Conservation (phyloP, 2,113 vertebrate genomes). For the Amblyornis subalaris region DNA sequence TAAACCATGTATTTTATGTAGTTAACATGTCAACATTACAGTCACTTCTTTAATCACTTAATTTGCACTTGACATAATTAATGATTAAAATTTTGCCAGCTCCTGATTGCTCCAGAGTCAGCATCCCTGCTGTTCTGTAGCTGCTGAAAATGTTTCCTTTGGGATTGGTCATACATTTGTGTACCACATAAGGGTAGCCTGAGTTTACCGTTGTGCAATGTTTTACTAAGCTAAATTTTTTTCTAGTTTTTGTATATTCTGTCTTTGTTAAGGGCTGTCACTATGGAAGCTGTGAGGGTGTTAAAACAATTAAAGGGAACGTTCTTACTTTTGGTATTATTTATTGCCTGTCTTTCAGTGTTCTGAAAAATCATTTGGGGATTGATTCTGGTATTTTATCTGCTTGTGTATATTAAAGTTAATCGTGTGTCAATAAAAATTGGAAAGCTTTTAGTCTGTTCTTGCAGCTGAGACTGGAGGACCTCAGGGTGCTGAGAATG, state of each 20-base stretch:
- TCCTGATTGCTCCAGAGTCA: not conserved
- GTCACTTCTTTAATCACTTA: not conserved
- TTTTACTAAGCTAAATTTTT: not conserved
- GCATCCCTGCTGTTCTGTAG: not conserved
- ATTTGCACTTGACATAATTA: not conserved
- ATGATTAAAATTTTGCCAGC: not conserved
- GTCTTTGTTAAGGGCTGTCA: not conserved
- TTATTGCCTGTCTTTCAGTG: not conserved
- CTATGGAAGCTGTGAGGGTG: not conserved
- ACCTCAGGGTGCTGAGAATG: rapidly evolving
- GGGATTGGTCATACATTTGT: not conserved
- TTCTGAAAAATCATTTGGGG: not conserved
- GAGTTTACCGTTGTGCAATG: not conserved
- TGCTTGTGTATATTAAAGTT: not conserved
- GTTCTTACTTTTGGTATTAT: not conserved
- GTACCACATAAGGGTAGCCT: not conserved
- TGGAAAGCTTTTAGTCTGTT: not conserved
- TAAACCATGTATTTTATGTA: not conserved
- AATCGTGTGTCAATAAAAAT: not conserved
- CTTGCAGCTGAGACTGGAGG: not conserved
- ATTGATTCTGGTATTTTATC: not conserved
- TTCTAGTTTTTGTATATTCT: not conserved
- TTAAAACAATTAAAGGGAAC: not conserved
- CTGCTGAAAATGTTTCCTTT: not conserved
- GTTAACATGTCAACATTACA: not conserved